Conservation (phyloP, 2,888 invertebrate genomes). For the Parnassius mnemosyne region DNA sequence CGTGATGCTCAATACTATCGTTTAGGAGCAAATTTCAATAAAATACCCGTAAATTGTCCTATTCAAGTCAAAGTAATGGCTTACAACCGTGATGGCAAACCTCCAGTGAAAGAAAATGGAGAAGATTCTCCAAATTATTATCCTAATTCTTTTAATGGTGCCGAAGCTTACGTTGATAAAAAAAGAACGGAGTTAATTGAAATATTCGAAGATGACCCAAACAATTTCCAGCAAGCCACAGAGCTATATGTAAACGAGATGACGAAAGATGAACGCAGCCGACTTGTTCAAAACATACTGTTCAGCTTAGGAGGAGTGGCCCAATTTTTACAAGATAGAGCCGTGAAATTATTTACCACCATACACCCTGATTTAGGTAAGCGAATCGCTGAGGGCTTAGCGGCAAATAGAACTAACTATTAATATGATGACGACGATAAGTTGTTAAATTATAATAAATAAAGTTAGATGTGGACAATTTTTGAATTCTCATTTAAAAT, state of each 20-base stretch:
- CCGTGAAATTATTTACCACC: conserved; percentile 82
- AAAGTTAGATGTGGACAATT: too few relatives aligned
- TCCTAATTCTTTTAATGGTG: too few relatives aligned
- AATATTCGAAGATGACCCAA: conserved; percentile 86
- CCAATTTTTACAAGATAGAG: too few relatives aligned
- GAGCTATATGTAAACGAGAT: too few relatives aligned
- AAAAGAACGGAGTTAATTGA: conserved; percentile 75
- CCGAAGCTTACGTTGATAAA: conserved; percentile 58
- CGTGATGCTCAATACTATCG: too few relatives aligned
- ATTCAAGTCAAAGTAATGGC: conserved; percentile 82
- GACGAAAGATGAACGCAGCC: too few relatives aligned
- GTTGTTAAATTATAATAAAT: conserved; percentile 16
- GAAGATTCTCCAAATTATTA: conserved; percentile 54
- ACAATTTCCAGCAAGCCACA: conserved; percentile 90
- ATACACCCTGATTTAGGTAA: conserved; percentile 89
- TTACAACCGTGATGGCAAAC: conserved; percentile 93
- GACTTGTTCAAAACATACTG: too few relatives aligned
- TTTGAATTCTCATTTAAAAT: too few relatives aligned
- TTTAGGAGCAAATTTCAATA: too few relatives aligned
- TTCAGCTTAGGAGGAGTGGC: too few relatives aligned
- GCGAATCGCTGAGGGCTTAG: conserved; percentile 44
- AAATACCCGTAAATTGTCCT: conserved; percentile 93
- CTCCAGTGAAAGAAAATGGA: conserved; percentile 88
- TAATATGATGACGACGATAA: conserved; percentile 35
- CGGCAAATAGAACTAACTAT: conserved; percentile 41